Evolutionary conservation across 2,797 vertebrate genomes (phyloP).

Genomic region (Ctenopoma multispine): DNA sequence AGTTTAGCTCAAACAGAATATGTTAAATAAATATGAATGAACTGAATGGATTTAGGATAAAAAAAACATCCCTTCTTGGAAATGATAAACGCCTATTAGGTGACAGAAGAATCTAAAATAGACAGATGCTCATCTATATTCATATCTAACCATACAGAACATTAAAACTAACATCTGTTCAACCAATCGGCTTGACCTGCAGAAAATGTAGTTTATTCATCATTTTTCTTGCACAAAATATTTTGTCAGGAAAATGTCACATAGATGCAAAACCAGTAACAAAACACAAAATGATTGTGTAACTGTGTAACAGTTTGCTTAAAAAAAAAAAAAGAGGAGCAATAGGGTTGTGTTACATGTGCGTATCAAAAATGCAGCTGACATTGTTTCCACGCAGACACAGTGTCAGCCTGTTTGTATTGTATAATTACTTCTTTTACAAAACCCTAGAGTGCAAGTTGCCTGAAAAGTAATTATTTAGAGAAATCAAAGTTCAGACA

Average conservation of each 20-base stretch:
- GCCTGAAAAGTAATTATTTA: too few species aligned
- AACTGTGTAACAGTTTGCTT: too few species aligned
- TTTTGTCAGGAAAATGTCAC: conserved; percentile 10
- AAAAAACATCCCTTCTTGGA: neutral
- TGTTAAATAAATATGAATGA: neutral
- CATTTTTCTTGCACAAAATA: conserved; percentile 9
- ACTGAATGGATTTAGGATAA: neutral
- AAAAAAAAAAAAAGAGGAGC: too few species aligned
- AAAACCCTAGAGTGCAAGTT: too few species aligned
- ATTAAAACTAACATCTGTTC: conserved; percentile 11
- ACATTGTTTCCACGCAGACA: too few species aligned
- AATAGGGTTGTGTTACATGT: too few species aligned
- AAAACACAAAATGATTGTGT: neutral
- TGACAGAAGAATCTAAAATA: neutral
- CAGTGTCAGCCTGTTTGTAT: too few species aligned
- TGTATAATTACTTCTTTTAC: too few species aligned
- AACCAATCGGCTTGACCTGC: neutral
- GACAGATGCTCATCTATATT: conserved; percentile 17
- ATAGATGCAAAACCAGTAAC: too few species aligned
- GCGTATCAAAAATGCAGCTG: too few species aligned
- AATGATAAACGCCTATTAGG: conserved; percentile 1
- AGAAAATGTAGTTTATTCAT: conserved; percentile 2
- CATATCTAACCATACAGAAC: conserved; percentile 1
- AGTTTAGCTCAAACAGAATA: conserved; percentile 5
- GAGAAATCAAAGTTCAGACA: too few species aligned